Evolutionary conservation across 2,113 vertebrate species (phyloP).

Genomic region (Sceloporus tristichus): DNA sequence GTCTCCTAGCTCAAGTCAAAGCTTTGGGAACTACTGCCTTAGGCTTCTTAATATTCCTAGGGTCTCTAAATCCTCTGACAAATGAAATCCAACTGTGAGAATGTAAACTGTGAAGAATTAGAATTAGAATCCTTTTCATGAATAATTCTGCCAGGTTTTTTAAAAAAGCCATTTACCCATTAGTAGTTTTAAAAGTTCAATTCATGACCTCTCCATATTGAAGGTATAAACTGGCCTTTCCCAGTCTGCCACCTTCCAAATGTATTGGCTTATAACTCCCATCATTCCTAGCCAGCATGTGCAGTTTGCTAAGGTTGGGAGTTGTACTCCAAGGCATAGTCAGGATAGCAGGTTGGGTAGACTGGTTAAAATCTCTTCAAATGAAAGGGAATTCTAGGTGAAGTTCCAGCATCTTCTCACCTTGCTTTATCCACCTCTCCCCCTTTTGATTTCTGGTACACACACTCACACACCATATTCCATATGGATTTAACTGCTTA

Average conservation of each 20-base stretch:
- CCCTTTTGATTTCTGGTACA: no score
- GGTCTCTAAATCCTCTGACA: background rate
- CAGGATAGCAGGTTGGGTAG: background rate
- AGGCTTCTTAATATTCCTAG: slow-evolving; percentile 35
- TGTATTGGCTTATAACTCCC: background rate
- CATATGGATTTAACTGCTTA: no score
- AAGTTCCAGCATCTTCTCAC: background rate
- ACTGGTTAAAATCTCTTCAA: background rate
- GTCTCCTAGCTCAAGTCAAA: slow-evolving; percentile 1
- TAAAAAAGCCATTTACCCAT: background rate
- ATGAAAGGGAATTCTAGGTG: slow-evolving; percentile 44
- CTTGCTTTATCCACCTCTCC: no score
- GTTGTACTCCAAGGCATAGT: background rate
- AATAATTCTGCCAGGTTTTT: background rate
- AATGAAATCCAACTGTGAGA: background rate
- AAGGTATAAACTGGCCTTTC: background rate
- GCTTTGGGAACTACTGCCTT: background rate
- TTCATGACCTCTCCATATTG: background rate
- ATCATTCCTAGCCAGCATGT: background rate
- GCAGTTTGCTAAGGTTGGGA: background rate
- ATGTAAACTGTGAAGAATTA: background rate
- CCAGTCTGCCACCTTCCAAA: background rate
- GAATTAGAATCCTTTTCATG: background rate
- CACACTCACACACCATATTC: no score
- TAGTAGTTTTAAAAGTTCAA: background rate